A percentile compares a stretch with the other conserved stretches of the same genome.
Evolutionary conservation across 2,888 invertebrate genomes (phyloP).

Genomic region (Papilio demoleus): DNA sequence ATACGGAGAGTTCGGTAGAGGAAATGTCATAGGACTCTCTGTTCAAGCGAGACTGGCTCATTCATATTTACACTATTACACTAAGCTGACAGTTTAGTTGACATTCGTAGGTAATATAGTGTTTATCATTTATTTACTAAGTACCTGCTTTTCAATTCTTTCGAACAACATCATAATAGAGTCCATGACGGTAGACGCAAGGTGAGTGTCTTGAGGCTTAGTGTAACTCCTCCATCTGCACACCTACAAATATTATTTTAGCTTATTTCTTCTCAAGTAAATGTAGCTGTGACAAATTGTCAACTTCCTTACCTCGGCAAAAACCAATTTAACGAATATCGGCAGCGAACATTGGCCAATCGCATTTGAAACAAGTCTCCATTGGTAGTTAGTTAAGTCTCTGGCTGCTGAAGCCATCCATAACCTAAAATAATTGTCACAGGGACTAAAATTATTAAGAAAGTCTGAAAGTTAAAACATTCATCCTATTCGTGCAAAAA

Average conservation of each 20-base stretch:
- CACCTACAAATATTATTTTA: conserved; percentile 75
- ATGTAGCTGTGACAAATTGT: neutral
- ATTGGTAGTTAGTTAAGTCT: conserved; percentile 96
- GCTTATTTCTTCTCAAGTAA: neutral
- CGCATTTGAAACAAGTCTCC: conserved; percentile 96
- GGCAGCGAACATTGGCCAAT: conserved; percentile 96
- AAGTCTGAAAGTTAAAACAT: neutral
- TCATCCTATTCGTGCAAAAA: too few relatives aligned
- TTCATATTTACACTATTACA: too few relatives aligned
- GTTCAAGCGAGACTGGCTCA: too few relatives aligned
- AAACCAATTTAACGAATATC: conserved; percentile 98
- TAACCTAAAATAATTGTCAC: conserved; percentile 80
- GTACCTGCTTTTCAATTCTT: conserved; percentile 95
- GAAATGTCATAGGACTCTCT: too few relatives aligned
- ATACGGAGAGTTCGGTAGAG: too few relatives aligned
- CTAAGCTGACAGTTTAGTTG: too few relatives aligned
- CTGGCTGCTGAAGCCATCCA: conserved; percentile 97
- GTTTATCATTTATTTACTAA: too few relatives aligned
- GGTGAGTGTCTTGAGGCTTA: conserved; percentile 94
- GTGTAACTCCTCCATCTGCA: conserved; percentile 99
- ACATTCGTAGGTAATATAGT: too few relatives aligned
- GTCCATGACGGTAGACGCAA: conserved; percentile 98
- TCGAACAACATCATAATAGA: conserved; percentile 98
- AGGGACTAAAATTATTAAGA: conserved; percentile 31
- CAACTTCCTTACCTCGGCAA: conserved; percentile 87